Evolutionary conservation across 2,888 invertebrate genomes (phyloP), one percentile per base, ranked within the genome.

Genomic region (Lycia hirtaria): DNA sequence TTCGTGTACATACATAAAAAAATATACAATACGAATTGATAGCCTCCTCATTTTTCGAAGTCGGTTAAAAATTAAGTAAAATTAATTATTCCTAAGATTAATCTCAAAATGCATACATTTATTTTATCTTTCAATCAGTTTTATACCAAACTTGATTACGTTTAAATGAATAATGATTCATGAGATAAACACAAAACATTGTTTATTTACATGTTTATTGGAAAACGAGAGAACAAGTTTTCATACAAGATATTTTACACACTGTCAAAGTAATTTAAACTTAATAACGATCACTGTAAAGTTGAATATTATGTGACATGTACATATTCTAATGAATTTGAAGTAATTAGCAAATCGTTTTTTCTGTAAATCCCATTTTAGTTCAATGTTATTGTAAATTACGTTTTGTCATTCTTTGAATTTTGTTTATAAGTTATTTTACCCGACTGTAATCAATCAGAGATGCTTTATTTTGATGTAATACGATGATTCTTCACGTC

Each of bases 151-250:
- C 43, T 49, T 49, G 37, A 56, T 49, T 22, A 48, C 20, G 32
- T 30, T 12, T 37, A 24, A 38, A 30, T 43, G 49, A 37, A 49
- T 49, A 55, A 37, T 44, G 30, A 33, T 35, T 43, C 19, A 50
- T 41, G 41, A 41, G 45, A 41, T 47, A 57, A 54, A 55, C 43
- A 12, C 33, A 51, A 48, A 49, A 48, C 19, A 12, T 9, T 35
- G 44, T 53, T 48, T 55, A 53, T 65, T 65, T 62, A 60, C 62
- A 65, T 65, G 44, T 65, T 60, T 60, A 65, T 65, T 65, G 65
- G 62, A 62, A 60, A 60, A 58, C 43, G 43, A 20, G 20, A 1
- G 4, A 49, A 55, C 55, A 9, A 35, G 55, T 49, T 55, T 40
- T 35, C 41, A 15, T 47, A 10, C 10, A 15, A 24, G 14, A n/a